These are phyloP conservation scores for Spatulosminthurus flaviceps DNA, from an alignment of 2,888 invertebrate species.

Conservation along the genomic window DNA sequence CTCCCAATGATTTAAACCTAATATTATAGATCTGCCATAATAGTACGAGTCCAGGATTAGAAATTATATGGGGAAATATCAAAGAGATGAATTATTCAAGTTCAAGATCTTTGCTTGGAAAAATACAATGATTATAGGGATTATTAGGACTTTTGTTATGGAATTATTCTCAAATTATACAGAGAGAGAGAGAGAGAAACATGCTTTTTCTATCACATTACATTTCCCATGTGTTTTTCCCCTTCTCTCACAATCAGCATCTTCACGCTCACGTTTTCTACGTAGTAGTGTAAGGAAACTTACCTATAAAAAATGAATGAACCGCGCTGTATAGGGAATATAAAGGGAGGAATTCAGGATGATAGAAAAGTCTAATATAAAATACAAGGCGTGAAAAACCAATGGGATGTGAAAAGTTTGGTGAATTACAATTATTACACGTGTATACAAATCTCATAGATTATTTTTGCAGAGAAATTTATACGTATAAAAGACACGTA, in stretches of 20 bases:
- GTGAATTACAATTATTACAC: background rate
- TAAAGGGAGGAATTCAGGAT: background rate
- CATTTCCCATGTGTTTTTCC: background rate
- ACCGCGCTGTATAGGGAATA: background rate
- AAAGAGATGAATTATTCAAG: slow-evolving; percentile 6
- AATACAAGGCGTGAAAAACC: background rate
- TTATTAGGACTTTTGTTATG: slow-evolving; percentile 9
- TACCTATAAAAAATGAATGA: background rate
- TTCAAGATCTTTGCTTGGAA: background rate
- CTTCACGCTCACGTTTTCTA: too few species aligned
- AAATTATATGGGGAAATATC: background rate
- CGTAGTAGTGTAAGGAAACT: background rate
- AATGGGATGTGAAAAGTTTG: background rate
- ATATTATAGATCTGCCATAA: background rate
- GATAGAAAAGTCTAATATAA: background rate
- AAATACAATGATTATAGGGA: background rate
- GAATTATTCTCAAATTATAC: slow-evolving; percentile 7
- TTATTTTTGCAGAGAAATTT: background rate
- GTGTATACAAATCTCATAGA: background rate
- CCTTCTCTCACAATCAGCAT: too few species aligned
- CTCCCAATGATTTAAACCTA: background rate
- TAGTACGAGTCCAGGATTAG: background rate
- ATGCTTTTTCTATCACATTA: too few species aligned
- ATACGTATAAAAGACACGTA: too few species aligned
- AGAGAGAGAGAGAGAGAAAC: too few species aligned